These are phyloP conservation scores for Trachythela sp. DNA, from an alignment of 64 coral and sea anemone genomes.

Conservation along the genomic window DNA sequence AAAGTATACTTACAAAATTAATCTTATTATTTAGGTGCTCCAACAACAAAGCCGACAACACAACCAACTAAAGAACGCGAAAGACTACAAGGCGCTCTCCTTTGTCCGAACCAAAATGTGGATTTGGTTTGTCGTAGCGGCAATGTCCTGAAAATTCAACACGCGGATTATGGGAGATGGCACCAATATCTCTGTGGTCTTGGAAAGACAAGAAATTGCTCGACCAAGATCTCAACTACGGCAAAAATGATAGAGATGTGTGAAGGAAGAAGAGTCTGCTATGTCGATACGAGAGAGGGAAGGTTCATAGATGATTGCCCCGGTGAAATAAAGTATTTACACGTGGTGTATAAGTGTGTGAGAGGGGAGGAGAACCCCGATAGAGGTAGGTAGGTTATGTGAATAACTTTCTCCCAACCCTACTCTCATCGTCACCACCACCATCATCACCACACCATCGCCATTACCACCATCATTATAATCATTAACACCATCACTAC, in stretches of 20 bases:
- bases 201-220: background rate
- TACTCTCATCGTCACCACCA: too few species aligned
- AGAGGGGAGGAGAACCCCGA: background rate
- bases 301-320: background rate
- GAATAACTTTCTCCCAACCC: background rate
- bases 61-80: background rate
- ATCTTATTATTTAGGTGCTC: too few species aligned
- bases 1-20: too few species aligned
- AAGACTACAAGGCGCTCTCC: background rate
- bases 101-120: background rate
- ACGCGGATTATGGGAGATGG: background rate
- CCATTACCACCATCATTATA: too few species aligned
- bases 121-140: background rate
- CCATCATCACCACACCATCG: background rate
- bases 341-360: background rate
- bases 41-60: too few species aligned
- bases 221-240: background rate
- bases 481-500: too few species aligned
- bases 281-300: background rate
- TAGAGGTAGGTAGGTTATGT: background rate
- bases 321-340: background rate
- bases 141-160: background rate
- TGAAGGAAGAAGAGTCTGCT: background rate
- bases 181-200: background rate
- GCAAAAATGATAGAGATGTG: background rate